Evolutionary conservation across 1,140 invertebrate species (phyloP).

Genomic region (Zaprionus ghesquierei): DNA sequence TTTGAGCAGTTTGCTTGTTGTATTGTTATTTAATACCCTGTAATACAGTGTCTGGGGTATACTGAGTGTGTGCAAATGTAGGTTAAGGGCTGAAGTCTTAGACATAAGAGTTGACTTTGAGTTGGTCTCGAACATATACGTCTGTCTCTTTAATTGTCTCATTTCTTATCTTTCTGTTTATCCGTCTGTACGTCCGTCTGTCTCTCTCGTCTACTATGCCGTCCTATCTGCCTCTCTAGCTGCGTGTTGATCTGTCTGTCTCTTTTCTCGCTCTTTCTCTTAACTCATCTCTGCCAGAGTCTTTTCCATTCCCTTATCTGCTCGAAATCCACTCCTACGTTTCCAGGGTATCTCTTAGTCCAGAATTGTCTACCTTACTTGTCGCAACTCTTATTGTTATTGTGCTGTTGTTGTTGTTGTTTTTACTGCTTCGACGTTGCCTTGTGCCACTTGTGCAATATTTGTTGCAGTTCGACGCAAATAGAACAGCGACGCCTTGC

Average conservation of each 20-base stretch:
- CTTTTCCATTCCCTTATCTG: neutral
- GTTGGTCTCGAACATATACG: too few relatives aligned
- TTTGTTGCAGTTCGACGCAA: constrained; percentile 52
- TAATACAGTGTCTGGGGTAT: neutral
- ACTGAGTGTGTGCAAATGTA: neutral
- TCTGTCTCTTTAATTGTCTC: neutral
- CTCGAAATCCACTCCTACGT: neutral
- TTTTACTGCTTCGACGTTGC: constrained; percentile 33
- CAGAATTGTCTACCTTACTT: neutral
- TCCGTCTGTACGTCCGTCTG: neutral
- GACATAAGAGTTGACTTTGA: too few relatives aligned
- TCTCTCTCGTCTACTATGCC: neutral
- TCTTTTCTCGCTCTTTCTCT: neutral
- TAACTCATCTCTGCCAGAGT: neutral
- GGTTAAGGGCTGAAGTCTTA: neutral
- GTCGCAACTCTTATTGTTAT: neutral
- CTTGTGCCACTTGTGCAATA: constrained; percentile 43
- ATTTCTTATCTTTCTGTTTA: neutral
- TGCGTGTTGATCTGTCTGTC: neutral
- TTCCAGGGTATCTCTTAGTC: neutral
- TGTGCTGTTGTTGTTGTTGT: constrained; percentile 24
- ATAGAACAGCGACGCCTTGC: constrained; percentile 59
- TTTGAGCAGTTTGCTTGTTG: constrained; percentile 26
- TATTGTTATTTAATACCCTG: neutral
- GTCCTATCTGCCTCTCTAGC: neutral